Conservation (phyloP, 2,797 vertebrate species). For the Sphenodon punctatus region DNA sequence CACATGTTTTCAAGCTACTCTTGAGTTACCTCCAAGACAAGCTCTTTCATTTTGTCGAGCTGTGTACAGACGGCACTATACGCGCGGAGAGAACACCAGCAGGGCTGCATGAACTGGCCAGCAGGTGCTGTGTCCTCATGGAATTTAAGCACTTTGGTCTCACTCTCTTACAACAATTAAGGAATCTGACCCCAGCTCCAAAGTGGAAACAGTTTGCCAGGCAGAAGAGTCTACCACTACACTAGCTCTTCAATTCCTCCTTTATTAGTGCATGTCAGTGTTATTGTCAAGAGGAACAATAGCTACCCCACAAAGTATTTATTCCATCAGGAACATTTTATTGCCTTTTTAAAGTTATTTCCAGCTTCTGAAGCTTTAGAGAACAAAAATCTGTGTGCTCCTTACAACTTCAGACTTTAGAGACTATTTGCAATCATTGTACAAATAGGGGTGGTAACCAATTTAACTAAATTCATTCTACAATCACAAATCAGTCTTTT, state of each 20-base stretch:
- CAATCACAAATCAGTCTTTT: conserved; percentile 72
- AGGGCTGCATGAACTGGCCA: fast-evolving
- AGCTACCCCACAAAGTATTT: conserved; percentile 64
- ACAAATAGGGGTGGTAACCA: conserved; percentile 71
- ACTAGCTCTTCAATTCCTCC: conserved; percentile 66
- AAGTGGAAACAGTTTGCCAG: conserved; percentile 60
- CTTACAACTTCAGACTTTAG: conserved; percentile 71
- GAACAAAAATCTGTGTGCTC: conserved; percentile 62
- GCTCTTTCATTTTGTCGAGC: background rate
- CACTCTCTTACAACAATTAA: background rate
- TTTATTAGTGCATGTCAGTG: conserved; percentile 64
- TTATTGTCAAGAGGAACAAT: conserved; percentile 64
- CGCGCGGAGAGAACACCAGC: background rate
- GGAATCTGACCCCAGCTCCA: conserved; percentile 43
- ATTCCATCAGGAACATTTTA: conserved; percentile 66
- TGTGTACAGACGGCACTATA: background rate
- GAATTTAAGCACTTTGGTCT: background rate
- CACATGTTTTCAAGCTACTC: background rate
- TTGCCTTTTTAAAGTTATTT: conserved; percentile 63
- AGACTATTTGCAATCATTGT: conserved; percentile 71
- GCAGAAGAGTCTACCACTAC: conserved; percentile 44
- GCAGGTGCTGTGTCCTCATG: conserved; percentile 41
- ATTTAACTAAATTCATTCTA: conserved; percentile 74
- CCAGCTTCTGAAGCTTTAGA: conserved; percentile 67
- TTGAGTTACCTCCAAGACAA: background rate